Conservation (phyloP, 2,797 vertebrate species). For the Geotrypetes seraphini region DNA sequence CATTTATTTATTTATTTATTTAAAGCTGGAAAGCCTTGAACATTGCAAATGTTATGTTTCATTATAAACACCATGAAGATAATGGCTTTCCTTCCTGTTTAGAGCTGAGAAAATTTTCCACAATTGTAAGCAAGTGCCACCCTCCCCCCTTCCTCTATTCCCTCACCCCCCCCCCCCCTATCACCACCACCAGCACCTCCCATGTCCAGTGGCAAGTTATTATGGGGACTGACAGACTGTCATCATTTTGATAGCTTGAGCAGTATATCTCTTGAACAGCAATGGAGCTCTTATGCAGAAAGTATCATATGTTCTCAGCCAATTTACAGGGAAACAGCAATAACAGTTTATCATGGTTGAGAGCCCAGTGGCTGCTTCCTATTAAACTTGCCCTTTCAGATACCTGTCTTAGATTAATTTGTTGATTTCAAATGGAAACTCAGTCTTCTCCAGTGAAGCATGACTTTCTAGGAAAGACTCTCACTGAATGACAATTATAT, state of each 20-base stretch:
- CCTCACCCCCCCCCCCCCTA: constrained; percentile 20
- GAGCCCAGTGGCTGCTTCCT: constrained; percentile 81
- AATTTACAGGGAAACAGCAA: constrained; percentile 88
- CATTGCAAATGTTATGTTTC: constrained; percentile 28
- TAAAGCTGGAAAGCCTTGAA: constrained; percentile 34
- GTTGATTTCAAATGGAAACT: constrained; percentile 93
- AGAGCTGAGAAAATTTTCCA: constrained; percentile 48
- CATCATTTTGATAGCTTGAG: constrained; percentile 80
- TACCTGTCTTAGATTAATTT: constrained; percentile 83
- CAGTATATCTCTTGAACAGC: constrained; percentile 85
- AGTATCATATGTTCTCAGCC: constrained; percentile 74
- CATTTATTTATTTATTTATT: constrained; percentile 19
- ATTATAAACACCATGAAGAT: constrained; percentile 40
- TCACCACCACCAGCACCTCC: too few relatives aligned
- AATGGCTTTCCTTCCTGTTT: constrained; percentile 37
- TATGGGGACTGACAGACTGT: constrained; percentile 86
- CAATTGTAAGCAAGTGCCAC: constrained; percentile 63
- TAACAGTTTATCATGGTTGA: constrained; percentile 91
- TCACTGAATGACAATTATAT: constrained; percentile 87
- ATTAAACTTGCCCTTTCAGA: constrained; percentile 88
- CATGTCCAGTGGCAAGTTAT: constrained; percentile 72
- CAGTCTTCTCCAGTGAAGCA: constrained; percentile 84
- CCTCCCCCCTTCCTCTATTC: too few relatives aligned
- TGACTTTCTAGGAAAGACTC: constrained; percentile 80
- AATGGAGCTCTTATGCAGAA: constrained; percentile 79